phyloP scores from a whole-genome alignment of 2,113 vertebrate species.

The western clawed frog (Xenopus tropicalis) region DNA sequence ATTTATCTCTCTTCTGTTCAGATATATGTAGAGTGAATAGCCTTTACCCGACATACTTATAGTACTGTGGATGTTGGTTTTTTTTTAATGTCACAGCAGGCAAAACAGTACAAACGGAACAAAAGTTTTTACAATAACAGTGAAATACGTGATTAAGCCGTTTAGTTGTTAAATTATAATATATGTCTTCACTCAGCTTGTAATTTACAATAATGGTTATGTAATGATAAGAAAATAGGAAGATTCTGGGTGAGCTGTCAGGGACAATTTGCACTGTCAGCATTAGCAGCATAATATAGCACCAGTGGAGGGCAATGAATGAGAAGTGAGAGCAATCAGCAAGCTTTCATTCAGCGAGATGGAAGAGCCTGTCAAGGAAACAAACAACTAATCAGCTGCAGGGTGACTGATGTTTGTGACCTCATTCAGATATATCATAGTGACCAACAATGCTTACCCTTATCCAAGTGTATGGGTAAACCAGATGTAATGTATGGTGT shows the following conservation, averaged over 20 bases:
- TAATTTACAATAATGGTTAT: slow-evolving; percentile 48
- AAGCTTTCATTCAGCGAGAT: slow-evolving; percentile 82
- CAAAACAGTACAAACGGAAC: no score
- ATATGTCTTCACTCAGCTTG: slow-evolving; percentile 45
- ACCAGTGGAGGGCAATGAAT: slow-evolving; percentile 73
- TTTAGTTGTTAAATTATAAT: slow-evolving; percentile 30
- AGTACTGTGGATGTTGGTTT: no score
- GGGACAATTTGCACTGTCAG: slow-evolving; percentile 67
- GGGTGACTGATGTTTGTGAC: slow-evolving; percentile 82
- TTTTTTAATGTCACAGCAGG: no score
- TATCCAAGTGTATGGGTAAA: slow-evolving; percentile 75
- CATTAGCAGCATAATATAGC: slow-evolving; percentile 71
- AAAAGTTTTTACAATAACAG: not conserved
- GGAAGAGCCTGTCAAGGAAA: slow-evolving; percentile 81
- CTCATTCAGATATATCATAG: slow-evolving; percentile 83
- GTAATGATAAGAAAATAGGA: slow-evolving; percentile 59
- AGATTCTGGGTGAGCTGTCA: slow-evolving; percentile 66
- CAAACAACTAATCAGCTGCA: slow-evolving; percentile 86
- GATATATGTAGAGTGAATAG: no score
- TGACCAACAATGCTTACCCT: slow-evolving; percentile 66
- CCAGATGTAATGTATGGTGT: slow-evolving; percentile 78
- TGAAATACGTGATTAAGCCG: not conserved
- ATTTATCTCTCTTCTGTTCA: no score
- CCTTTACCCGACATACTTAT: no score
- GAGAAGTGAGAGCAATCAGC: slow-evolving; percentile 81